Conservation (phyloP, 2,888 invertebrate genomes). For the Lapara coniferarum region DNA sequence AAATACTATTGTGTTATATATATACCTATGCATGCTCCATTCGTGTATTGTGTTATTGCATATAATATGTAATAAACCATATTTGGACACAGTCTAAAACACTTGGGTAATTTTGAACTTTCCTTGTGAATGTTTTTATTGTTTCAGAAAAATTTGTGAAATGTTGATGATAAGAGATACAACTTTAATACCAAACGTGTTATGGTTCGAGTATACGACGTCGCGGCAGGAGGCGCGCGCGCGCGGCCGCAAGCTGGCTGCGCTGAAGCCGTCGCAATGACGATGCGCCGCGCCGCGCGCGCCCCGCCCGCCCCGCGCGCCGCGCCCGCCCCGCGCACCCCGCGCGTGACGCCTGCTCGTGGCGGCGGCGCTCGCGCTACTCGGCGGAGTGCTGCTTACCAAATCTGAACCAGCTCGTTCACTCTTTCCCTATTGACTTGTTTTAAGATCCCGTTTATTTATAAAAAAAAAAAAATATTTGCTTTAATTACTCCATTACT, state of each 20-base stretch:
- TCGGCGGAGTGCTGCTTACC: conserved; percentile 63
- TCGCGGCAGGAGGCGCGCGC: conserved; percentile 92
- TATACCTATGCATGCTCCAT: too few species aligned
- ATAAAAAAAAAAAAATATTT: background rate
- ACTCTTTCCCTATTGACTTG: conserved; percentile 44
- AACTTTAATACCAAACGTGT: conserved; percentile 94
- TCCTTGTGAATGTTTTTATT: conserved; percentile 23
- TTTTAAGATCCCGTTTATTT: background rate
- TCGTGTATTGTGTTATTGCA: too few species aligned
- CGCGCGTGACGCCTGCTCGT: conserved; percentile 78
- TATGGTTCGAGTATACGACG: conserved; percentile 97
- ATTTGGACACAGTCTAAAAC: too few species aligned
- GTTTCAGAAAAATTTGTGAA: conserved; percentile 91
- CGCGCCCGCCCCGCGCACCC: conserved; percentile 63
- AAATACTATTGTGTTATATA: too few species aligned
- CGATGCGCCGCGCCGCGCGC: conserved; percentile 82
- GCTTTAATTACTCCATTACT: conserved; percentile 19
- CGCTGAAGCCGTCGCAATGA: conserved; percentile 92
- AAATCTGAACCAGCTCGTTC: conserved; percentile 52
- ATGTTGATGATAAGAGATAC: conserved; percentile 93
- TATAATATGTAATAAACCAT: too few species aligned
- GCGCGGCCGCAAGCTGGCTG: conserved; percentile 90
- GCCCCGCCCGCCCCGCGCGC: conserved; percentile 72
- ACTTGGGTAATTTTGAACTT: background rate
- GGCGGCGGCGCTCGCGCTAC: conserved; percentile 66